Evolutionary conservation across 2,797 vertebrate genomes (phyloP), one percentile per base, ranked within the genome.

Genomic region (Paratrypauchen microcephalus): DNA sequence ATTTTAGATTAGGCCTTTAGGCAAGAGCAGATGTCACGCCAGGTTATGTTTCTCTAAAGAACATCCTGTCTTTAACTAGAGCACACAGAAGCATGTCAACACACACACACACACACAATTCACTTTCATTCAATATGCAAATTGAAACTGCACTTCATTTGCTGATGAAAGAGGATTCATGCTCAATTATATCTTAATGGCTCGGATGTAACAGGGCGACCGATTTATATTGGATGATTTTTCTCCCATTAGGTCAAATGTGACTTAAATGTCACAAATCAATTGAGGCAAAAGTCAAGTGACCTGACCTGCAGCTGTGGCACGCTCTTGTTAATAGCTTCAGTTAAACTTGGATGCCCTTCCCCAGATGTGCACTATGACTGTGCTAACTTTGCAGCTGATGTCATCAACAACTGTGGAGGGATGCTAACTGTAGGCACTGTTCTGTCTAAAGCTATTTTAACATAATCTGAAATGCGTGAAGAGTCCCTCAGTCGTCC

Each of bases 161-260:
- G 86, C 83, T 88, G 87, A 89, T 90, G 87, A 87, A 88, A 90
- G 82, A 74, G 87, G 83, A 88, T 88, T 88, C 85, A 75, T 84
- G 83, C 79, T 88, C 80, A 89, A 83, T 87, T 89, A 86, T 89
- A 79, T 83, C 76, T 81, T 88, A 89, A 90, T 90, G 89, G 87
- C 50, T 76, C 74, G 82, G 83, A 83, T 84, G 79, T 75, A 85
- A 79, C 75, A 68, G 66, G 74, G 80, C 80, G 75, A 69, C 72
- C 71, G 65, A 80, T 83, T 86, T 81, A 78, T 81, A 83, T 83
- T 69, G 65, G 70, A 79, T 73, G 66, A 61, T 79, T 79, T 80
- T 75, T 78, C 77, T 82, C 63, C 39, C 72, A 86, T 82, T 75
- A 59, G 85, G 81, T 84, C 75, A 83, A 88, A 82, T 84, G 56